Evolutionary conservation across 2,113 vertebrate genomes (phyloP).

Genomic region (Leucoraja erinaceus): DNA sequence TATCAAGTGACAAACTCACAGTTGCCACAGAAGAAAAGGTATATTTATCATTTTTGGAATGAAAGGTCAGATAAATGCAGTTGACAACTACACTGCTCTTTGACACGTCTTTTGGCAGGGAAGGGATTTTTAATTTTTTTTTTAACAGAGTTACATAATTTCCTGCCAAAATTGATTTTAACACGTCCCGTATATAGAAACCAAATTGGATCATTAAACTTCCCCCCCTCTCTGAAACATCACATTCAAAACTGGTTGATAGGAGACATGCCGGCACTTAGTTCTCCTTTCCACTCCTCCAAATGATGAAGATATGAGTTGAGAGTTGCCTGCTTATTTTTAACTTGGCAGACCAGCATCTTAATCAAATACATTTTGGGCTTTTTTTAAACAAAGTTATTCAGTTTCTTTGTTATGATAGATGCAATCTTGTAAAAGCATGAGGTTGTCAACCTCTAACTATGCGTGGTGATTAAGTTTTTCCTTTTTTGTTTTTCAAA

Average conservation of each 20-base stretch:
- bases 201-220: not conserved
- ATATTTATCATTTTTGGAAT: constrained; percentile 30
- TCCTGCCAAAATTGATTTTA: not conserved
- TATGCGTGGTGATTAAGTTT: not conserved
- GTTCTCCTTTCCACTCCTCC: not conserved
- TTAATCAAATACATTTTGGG: not conserved
- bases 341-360: not conserved
- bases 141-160: not conserved
- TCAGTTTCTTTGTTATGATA: not conserved
- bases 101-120: not conserved
- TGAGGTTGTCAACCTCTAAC: not conserved
- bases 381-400: not conserved
- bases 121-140: no score
- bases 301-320: not conserved
- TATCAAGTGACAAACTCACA: constrained; percentile 91
- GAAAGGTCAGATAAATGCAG: not conserved
- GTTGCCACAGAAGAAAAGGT: constrained; percentile 97
- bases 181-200: not conserved
- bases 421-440: not conserved
- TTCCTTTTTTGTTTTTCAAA: not conserved
- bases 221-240: not conserved
- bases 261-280: not conserved
- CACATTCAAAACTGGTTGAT: not conserved
- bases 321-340: not conserved
- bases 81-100: not conserved